Conservation (phyloP, 2,113 vertebrate genomes). For the Neodon shergylaensis region DNA sequence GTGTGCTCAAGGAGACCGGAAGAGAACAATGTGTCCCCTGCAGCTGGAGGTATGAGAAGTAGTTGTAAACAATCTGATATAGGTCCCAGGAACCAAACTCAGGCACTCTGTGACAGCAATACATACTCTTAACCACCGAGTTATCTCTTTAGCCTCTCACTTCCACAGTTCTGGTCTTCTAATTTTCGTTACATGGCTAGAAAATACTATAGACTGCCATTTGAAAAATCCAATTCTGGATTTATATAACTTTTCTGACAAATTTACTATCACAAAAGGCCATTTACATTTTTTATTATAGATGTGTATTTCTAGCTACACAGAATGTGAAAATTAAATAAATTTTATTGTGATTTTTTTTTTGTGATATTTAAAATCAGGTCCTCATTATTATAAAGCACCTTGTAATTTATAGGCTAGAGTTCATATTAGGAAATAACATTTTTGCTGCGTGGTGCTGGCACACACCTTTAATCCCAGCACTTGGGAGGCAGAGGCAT, state of each 20-base stretch:
- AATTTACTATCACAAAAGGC: conserved; percentile 31
- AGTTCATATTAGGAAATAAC: background rate
- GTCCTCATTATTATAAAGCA: background rate
- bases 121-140: background rate
- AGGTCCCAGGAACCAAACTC: background rate
- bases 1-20: background rate
- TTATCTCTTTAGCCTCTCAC: background rate
- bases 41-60: background rate
- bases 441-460: background rate
- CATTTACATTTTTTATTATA: conserved; percentile 35
- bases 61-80: no score
- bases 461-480: no score
- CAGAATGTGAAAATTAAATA: background rate
- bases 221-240: background rate
- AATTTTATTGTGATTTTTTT: conserved; percentile 38
- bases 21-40: background rate
- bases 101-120: background rate
- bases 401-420: conserved; percentile 28
- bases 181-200: conserved; percentile 13
- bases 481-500: no score
- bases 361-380: conserved; percentile 47
- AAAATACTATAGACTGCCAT: conserved; percentile 26
- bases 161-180: background rate
- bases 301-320: conserved; percentile 5
- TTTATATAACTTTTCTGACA: conserved; percentile 30